Base-by-base conservation (phyloP, 2,888 invertebrate species). In the Gastracanthus pulcherrimus region DNA sequence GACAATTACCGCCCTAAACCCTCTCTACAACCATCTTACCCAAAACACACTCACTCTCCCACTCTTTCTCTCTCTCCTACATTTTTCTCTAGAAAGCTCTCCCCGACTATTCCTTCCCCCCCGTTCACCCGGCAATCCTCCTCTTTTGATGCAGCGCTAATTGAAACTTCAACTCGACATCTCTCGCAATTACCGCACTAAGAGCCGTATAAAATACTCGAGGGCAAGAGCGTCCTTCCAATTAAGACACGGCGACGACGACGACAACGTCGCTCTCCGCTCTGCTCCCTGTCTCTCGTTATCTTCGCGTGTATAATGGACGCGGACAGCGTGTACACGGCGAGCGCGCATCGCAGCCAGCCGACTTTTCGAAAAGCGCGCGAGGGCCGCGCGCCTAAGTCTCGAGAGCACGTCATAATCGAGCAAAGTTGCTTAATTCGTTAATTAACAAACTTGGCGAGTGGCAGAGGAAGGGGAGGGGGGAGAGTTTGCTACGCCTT, bases 361-460 rank as follows among this genome's bases (percentile, higher is more conserved):
- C 26, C 9, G 58, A 74, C 41, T 74, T 74, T 69, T 62, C 38
- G 67, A 74, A 80, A 74, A 74, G 58, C 31, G n/a, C 41, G 19
- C 34, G 23, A n/a, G n/a, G n/a, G n/a, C n/a, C 55, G 3, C 51
- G 45, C 55, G 48, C 16, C 60, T 41, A 48, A 36, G 23, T 51
- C 45, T 19, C 9, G 23, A n/a, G 64, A 36, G 41, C n/a, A 9
- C 64, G 36, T 74, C 38, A 75, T 48, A 75, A 75, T 75, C 64
- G 62, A 51, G 60, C 38, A 76, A 70, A 64, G n/a, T 80, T 76
- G 62, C 62, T 66, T 71, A 9, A 77, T 81, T 67, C 55, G 45
- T 45, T 76, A 72, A 81, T 81, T 81, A 81, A 76, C 70, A 45
- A 80, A 81, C 71, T 76, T 71, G 70, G 9, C 36, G 31, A 23